phyloP scores from a whole-genome alignment of 2,888 invertebrate species.

The Halocaridina rubra region DNA sequence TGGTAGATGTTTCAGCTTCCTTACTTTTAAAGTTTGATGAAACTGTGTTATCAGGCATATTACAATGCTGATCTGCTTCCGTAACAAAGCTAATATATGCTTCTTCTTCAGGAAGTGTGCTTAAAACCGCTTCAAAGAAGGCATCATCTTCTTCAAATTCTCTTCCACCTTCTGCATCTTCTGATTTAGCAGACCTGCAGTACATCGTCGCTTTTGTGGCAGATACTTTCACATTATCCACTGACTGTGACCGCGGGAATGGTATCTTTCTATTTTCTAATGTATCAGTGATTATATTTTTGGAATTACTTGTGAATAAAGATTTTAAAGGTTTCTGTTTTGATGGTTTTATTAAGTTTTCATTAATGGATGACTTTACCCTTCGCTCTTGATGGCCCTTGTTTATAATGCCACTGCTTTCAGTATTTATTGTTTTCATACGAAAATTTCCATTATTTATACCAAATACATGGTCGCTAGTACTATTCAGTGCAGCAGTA shows the following conservation, averaged over 20 bases:
- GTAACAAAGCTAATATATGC: too few species aligned
- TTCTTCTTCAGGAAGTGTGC: slow-evolving; percentile 31
- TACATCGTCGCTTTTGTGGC: neutral
- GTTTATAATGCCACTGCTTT: neutral
- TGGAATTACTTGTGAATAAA: neutral
- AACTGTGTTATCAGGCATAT: too few species aligned
- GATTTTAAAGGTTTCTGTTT: neutral
- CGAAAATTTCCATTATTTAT: too few species aligned
- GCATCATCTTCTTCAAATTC: slow-evolving; percentile 52
- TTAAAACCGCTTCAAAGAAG: slow-evolving; percentile 33
- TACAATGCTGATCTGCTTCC: too few species aligned
- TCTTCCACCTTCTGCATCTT: neutral
- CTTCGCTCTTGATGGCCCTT: too few species aligned
- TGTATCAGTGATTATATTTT: neutral
- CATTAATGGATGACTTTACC: too few species aligned
- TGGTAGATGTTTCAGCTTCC: too few species aligned
- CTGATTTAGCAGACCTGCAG: slow-evolving; percentile 20
- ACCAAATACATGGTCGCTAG: too few species aligned
- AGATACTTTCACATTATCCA: neutral
- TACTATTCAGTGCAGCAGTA: too few species aligned
- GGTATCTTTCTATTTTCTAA: neutral
- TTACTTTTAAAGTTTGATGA: too few species aligned
- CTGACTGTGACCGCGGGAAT: slow-evolving; percentile 27
- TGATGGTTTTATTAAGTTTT: neutral
- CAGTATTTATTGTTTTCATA: too few species aligned